Percentiles rank a stretch among this genome's conserved stretches.
Evolutionary conservation across 2,888 invertebrate genomes (phyloP).

Genomic region (Cataglyphis altisquamis): DNA sequence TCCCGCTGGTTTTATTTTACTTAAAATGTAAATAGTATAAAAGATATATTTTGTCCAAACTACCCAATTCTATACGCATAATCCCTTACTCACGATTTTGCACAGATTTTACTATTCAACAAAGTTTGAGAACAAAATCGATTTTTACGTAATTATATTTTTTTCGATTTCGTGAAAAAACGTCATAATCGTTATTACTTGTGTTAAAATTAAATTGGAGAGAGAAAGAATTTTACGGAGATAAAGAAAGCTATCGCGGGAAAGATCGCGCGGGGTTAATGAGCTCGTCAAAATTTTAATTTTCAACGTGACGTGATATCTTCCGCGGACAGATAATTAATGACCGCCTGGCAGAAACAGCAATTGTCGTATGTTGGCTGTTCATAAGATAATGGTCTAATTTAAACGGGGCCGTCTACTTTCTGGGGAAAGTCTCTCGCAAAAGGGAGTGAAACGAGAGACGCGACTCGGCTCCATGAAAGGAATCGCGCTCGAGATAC

Average conservation of each 20-base stretch:
- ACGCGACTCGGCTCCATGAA: conserved; percentile 58
- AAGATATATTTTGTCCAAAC: not conserved
- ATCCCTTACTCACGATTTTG: not conserved
- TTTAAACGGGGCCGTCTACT: conserved; percentile 59
- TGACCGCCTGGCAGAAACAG: conserved; percentile 43
- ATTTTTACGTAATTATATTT: not conserved
- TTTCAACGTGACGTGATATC: not conserved
- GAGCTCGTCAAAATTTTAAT: conserved; percentile 53
- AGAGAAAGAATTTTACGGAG: not conserved
- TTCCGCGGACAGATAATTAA: conserved; percentile 46
- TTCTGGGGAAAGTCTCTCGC: conserved; percentile 22
- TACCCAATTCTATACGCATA: not conserved
- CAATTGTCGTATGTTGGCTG: conserved; percentile 48
- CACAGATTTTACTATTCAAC: not conserved
- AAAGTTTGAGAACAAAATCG: not conserved
- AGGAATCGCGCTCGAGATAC: conserved; percentile 73
- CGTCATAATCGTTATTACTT: not conserved
- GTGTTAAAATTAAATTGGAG: not conserved
- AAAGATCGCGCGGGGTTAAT: conserved; percentile 25
- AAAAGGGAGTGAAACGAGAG: conserved; percentile 49
- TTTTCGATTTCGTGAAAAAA: not conserved
- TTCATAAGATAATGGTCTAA: conserved; percentile 69
- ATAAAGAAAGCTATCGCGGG: not conserved
- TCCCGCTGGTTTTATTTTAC: not conserved
- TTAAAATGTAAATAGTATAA: not conserved